Conservation (phyloP, 1,140 invertebrate genomes). For the Heterodera schachtii region DNA sequence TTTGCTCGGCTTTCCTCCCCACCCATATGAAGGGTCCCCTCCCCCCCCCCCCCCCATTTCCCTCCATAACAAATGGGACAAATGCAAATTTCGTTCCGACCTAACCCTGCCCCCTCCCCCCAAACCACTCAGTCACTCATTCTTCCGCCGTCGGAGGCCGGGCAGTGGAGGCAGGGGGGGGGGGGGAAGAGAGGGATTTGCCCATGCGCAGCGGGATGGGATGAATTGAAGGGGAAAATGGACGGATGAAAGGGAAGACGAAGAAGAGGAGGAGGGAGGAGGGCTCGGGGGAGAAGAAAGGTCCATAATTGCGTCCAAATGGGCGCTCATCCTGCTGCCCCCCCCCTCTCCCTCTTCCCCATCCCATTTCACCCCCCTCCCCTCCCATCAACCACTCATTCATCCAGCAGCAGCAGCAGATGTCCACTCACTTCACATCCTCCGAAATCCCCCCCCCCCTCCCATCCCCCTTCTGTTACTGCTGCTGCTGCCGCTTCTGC, state of each 20-base stretch:
- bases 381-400: neutral
- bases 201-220: constrained; percentile 13
- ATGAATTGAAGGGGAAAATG: constrained; percentile 8
- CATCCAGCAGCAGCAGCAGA: constrained; percentile 1
- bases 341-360: no score
- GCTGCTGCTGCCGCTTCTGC: no score
- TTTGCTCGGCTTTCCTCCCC: no score
- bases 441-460: neutral
- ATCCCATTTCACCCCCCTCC: no score
- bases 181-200: neutral
- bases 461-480: neutral
- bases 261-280: neutral
- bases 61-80: neutral
- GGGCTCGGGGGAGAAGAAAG: neutral
- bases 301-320: constrained; percentile 12
- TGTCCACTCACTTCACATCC: neutral
- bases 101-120: neutral
- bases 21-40: neutral
- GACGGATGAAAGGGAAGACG: constrained; percentile 16
- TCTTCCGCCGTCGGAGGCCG: neutral
- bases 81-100: neutral
- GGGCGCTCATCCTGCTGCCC: neutral
- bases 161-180: neutral
- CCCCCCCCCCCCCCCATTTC: no score
- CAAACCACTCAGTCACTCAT: constrained; percentile 9